Percentiles rank a stretch among this genome's conserved stretches.
phyloP scores from a whole-genome alignment of 30 jellyfish, hydroid and myxozoan genomes.

The Hydra vulgaris region DNA sequence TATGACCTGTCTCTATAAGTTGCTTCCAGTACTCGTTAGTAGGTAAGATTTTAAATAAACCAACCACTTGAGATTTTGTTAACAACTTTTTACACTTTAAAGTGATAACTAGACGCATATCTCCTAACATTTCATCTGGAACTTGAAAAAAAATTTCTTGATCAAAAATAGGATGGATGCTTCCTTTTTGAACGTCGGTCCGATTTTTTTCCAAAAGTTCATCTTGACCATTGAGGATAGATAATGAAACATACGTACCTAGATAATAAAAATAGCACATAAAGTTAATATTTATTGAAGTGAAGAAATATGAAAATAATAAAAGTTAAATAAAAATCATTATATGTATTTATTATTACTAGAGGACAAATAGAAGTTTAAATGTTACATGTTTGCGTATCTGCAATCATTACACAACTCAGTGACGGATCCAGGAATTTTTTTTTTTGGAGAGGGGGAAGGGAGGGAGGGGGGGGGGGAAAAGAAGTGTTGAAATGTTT shows the following conservation, averaged over 20 bases:
- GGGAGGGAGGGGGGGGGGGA: too few relatives aligned
- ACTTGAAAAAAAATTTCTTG: conserved; percentile 29
- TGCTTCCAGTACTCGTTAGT: conserved; percentile 56
- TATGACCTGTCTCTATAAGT: conserved; percentile 34
- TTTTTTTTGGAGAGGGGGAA: too few relatives aligned
- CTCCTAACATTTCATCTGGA: conserved; percentile 79
- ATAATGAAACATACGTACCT: conserved; percentile 71
- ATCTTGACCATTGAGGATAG: conserved; percentile 51
- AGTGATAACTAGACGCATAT: conserved; percentile 34
- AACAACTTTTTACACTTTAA: conserved; percentile 37
- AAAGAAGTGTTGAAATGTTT: too few relatives aligned
- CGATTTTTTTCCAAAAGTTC: conserved; percentile 45
- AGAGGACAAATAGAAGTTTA: too few relatives aligned
- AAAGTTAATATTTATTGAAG: background rate
- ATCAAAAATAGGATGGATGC: conserved; percentile 58
- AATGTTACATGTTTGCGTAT: too few relatives aligned
- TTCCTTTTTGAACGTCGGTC: conserved; percentile 49
- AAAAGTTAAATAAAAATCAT: too few relatives aligned
- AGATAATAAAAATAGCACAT: background rate
- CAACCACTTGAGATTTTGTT: conserved; percentile 45
- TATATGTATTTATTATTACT: too few relatives aligned
- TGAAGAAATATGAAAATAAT: background rate
- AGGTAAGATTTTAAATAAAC: conserved; percentile 30
- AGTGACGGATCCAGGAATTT: too few relatives aligned
- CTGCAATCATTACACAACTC: too few relatives aligned